Percentiles rank a stretch among this genome's conserved stretches.
These are phyloP conservation scores for Alviniconcha strummeri DNA, from an alignment of 2,888 invertebrate species.

Conservation along the genomic window DNA sequence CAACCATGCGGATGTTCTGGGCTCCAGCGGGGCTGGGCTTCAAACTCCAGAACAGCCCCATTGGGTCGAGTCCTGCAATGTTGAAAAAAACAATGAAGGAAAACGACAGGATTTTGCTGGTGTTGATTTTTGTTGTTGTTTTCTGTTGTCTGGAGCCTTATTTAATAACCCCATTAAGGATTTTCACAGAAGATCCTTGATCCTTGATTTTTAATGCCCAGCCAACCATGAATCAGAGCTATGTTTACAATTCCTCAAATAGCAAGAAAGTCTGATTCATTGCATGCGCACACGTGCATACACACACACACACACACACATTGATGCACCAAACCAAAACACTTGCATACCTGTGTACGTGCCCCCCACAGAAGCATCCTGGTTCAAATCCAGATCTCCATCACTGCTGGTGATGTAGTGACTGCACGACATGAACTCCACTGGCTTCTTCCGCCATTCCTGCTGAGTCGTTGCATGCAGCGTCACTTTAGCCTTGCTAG, in stretches of 20 bases:
- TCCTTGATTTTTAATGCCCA: not conserved
- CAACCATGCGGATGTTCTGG: conserved; percentile 47
- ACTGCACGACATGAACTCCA: conserved; percentile 34
- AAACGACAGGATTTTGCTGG: not conserved
- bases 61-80: conserved; percentile 56
- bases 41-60: conserved; percentile 65
- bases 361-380: conserved; percentile 31
- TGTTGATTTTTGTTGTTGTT: not conserved
- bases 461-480: conserved; percentile 27
- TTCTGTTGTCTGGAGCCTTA: too few species aligned
- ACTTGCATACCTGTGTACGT: conserved; percentile 35
- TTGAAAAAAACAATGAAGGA: not conserved
- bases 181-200: not conserved
- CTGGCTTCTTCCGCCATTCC: conserved; percentile 15
- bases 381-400: conserved; percentile 34
- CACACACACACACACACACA: not conserved
- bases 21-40: conserved; percentile 42
- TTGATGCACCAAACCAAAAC: not conserved
- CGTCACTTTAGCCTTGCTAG: conserved; percentile 35
- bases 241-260: too few species aligned
- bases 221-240: too few species aligned
- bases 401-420: conserved; percentile 33
- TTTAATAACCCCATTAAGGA: not conserved
- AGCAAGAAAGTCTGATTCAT: too few species aligned
- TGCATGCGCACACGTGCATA: too few species aligned